Conservation (phyloP, 2,113 vertebrate species). For the Nettapus auritus region DNA sequence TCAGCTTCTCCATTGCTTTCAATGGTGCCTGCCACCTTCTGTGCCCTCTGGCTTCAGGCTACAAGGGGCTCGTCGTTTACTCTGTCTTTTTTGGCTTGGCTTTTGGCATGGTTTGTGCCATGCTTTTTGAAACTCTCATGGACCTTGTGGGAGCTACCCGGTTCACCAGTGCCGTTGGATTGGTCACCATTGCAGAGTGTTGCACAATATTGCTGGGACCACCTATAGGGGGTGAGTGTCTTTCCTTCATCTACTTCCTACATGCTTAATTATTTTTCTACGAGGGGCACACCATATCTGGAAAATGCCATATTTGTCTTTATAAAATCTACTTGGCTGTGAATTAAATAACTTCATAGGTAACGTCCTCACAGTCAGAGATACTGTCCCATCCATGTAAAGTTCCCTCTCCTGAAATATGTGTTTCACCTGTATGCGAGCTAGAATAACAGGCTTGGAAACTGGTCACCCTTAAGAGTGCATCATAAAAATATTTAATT, state of each 20-base stretch:
- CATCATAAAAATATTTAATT: background rate
- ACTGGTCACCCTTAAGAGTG: background rate
- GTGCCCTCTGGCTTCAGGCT: conserved; percentile 79
- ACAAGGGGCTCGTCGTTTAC: conserved; percentile 70
- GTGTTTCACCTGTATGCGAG: background rate
- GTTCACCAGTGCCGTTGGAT: conserved; percentile 81
- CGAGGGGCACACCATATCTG: background rate
- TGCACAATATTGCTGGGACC: conserved; percentile 83
- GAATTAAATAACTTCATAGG: background rate
- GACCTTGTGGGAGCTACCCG: conserved; percentile 80
- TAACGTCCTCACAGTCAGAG: background rate
- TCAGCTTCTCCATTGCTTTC: conserved; percentile 82
- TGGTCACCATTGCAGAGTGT: conserved; percentile 85
- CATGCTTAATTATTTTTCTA: background rate
- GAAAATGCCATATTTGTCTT: background rate
- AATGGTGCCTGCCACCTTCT: conserved; percentile 81
- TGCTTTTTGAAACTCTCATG: conserved; percentile 87
- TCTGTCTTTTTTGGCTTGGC: conserved; percentile 76
- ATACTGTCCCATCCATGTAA: background rate
- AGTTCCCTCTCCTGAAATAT: background rate
- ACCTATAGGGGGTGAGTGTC: conserved; percentile 82
- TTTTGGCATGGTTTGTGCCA: conserved; percentile 83
- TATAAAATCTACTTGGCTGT: background rate
- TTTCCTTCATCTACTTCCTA: background rate
- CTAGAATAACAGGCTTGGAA: background rate